Evolutionary conservation across 2,113 vertebrate species (phyloP), one percentile per base, ranked within the genome.

Genomic region (Colius striatus): DNA sequence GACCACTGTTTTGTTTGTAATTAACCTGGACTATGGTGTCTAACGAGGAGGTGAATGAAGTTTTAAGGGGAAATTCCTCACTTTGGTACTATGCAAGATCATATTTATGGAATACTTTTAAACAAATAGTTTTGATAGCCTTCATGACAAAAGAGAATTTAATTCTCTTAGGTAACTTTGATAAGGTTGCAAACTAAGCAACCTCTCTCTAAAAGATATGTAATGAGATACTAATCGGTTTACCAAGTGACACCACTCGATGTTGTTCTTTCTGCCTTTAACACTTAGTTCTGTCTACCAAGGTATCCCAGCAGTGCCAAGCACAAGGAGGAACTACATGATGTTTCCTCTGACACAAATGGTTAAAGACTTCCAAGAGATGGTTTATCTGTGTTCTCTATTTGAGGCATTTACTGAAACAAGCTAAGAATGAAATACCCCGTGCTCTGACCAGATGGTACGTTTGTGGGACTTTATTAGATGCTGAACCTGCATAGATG

Each of bases 381-480:
- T 10, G 15, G 8, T 38, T 78, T 47, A 9, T 29, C 27, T 23
- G 4, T 45, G 21, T 30, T 93, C 1, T 0, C 29, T 76, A 18
- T 45, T 45, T 79, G 70, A 84, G 57, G 32, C 29, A 45, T 68
- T 79, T 82, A 61, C 32, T 67, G 79, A 77, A 92, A 72, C 43
- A 75, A 81, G n/a, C 61, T 87, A 90, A 70, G 92, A 91, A 80
- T 53, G 63, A 86, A 92, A 70, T 57, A 79, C 41, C 65, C 88
- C 92, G 92, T 96, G 90, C 61, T 94, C 51, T 70, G 74, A 48
- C 65, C 93, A 95, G 84, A 81, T 91, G 85, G 77, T 50, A 83
- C 55, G 70, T 94, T 81, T 84, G 75, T 83, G 81, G 61, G 61
- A 85, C 80, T 95, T 87, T 2, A 72, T 96, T 78, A 85, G 77